Conservation (phyloP, 2,888 invertebrate genomes). For the Rhogogaster chlorosoma region DNA sequence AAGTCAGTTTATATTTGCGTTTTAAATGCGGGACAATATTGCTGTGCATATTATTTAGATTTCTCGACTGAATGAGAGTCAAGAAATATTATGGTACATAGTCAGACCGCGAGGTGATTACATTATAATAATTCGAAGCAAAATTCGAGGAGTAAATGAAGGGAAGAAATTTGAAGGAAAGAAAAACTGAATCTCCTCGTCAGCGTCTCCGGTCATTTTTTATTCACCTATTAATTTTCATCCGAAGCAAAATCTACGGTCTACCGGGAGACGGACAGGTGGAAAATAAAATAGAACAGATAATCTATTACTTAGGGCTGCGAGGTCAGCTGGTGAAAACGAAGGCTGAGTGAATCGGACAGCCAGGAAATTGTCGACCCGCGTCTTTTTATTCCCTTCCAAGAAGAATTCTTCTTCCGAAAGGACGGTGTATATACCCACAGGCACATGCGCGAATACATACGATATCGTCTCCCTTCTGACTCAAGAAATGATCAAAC, state of each 20-base stretch:
- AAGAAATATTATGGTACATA: no score
- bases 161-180: no score
- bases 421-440: neutral
- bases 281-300: conserved; percentile 6
- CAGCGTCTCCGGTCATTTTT: no score
- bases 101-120: no score
- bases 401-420: conserved; percentile 20
- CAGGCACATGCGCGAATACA: neutral
- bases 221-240: neutral
- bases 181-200: no score
- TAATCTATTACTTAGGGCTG: conserved; percentile 57
- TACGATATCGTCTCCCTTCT: neutral
- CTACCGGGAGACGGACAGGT: neutral
- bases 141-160: no score
- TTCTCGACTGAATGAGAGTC: neutral
- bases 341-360: conserved; percentile 56
- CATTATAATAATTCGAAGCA: no score
- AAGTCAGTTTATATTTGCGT: neutral
- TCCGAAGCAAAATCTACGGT: neutral
- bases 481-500: neutral
- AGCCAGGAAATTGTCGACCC: conserved; percentile 58
- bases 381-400: conserved; percentile 17
- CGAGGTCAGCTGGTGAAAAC: conserved; percentile 48
- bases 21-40: neutral
- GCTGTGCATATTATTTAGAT: neutral